Evolutionary conservation across 2,113 vertebrate genomes (phyloP), one percentile per base, ranked within the genome.

Genomic region (Epinephelus moara): DNA sequence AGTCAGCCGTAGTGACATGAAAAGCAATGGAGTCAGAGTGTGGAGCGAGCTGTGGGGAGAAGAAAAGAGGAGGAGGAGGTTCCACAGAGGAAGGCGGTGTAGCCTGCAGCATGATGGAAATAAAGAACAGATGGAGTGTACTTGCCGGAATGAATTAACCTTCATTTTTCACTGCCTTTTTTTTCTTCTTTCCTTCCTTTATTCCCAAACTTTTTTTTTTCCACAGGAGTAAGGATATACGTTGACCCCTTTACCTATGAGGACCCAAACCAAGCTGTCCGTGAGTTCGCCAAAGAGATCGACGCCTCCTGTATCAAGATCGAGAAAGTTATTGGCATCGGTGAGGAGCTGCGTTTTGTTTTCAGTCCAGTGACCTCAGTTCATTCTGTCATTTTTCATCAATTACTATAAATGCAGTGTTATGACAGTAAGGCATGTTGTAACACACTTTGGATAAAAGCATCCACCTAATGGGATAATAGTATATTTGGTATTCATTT

Each of bases 301-400:
- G 98, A 99, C 61, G 98, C 98, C 4, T 99, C 98, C 75, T 99
- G 97, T 73, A 99, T 99, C 91, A 99, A 99, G 94, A 99, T 99
- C 25, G 98, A 99, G 95, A 99, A 99, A 96, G 98, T 99, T 64
- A 99, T 99, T 60, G 98, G 98, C 77, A 97, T 99, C 15, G 98
- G 98, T 99, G 94, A 96, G 92, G 19, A 75, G 23, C 14, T 14
- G 0, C 0, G 0, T 17, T 80, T 70, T 6, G 14, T 19, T 49
- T 69, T 23, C 6, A 12, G 2, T 40, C 27, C 14, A 17, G 40
- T 0, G 0, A 45, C 27, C 64, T 63, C 2, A 47, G 4, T 50
- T n/a, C 4, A 55, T 55, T 40, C 30, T 47, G 21, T 0, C 13
- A 18, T 55, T 63, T 70, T 23, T 57, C 1, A 50, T 57, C 9